phyloP scores from a whole-genome alignment of 2,888 invertebrate species.

The Pherbina coryleti region DNA sequence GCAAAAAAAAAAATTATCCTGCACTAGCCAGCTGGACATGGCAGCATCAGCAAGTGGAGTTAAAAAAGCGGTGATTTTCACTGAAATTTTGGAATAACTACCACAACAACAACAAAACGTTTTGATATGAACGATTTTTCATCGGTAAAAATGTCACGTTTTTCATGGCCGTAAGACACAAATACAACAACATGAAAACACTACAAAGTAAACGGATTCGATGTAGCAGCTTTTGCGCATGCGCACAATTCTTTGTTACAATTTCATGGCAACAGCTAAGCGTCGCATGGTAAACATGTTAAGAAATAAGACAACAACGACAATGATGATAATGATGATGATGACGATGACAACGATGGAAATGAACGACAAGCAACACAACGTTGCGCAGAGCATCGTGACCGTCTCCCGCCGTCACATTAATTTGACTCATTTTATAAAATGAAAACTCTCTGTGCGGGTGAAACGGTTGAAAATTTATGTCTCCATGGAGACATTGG shows the following conservation, averaged over 20 bases:
- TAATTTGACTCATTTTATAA: constrained; percentile 51
- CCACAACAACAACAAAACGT: constrained; percentile 57
- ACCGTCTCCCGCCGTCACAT: constrained; percentile 66
- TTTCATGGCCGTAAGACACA: constrained; percentile 66
- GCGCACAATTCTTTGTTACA: constrained; percentile 1
- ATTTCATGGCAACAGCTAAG: background rate
- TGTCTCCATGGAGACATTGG: background rate
- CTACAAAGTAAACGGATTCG: constrained; percentile 35
- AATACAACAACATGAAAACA: background rate
- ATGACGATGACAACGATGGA: constrained; percentile 9
- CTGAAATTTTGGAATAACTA: background rate
- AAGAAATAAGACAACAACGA: background rate
- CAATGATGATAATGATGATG: constrained; percentile 12
- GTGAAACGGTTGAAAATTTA: background rate
- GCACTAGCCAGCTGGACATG: background rate
- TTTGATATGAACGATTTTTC: constrained; percentile 67
- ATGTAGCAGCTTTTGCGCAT: constrained; percentile 25
- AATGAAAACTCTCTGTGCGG: constrained; percentile 46
- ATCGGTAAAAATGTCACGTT: constrained; percentile 69
- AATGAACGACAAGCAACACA: background rate
- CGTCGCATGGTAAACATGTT: background rate
- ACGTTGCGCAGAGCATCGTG: constrained; percentile 53
- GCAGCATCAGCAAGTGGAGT: background rate
- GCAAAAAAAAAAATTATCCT: too few relatives aligned
- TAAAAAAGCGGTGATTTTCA: background rate